Percentiles rank a stretch among this genome's conserved stretches.
Conservation (phyloP, 1,140 invertebrate species). For the Epicauta chinensis region DNA sequence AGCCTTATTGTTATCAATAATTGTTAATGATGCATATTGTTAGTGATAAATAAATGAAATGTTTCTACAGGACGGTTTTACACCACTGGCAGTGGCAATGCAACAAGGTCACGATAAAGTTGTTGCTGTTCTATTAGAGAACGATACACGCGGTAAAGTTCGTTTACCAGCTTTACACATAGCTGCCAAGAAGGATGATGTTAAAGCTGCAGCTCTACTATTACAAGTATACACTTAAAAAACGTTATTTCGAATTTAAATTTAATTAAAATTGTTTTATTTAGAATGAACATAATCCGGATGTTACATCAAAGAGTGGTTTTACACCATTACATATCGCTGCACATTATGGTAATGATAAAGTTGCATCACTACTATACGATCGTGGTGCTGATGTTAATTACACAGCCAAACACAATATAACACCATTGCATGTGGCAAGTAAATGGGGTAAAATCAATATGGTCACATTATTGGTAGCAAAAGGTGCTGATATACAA, state of each 20-base stretch:
- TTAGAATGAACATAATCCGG: slow-evolving; percentile 89
- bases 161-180: slow-evolving; percentile 88
- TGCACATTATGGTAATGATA: slow-evolving; percentile 96
- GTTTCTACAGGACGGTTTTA: slow-evolving; percentile 85
- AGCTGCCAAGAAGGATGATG: slow-evolving; percentile 99
- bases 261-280: slow-evolving; percentile 4
- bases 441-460: slow-evolving; percentile 95
- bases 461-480: slow-evolving; percentile 74
- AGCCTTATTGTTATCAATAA: too few species aligned
- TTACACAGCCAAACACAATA: slow-evolving; percentile 91
- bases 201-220: slow-evolving; percentile 85
- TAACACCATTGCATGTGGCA: slow-evolving; percentile 89
- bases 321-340: slow-evolving; percentile 98
- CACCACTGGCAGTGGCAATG: slow-evolving; percentile 95
- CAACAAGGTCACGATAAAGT: slow-evolving; percentile 99
- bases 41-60: not conserved
- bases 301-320: slow-evolving; percentile 93
- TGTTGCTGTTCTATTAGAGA: slow-evolving; percentile 92
- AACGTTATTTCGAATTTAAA: not conserved
- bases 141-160: slow-evolving; percentile 89
- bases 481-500: slow-evolving; percentile 86
- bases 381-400: slow-evolving; percentile 93
- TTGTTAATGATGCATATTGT: not conserved
- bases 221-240: slow-evolving; percentile 58
- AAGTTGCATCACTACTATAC: slow-evolving; percentile 86